Conservation (phyloP, 2,888 invertebrate species). For the Himalopsyche tibetana region DNA sequence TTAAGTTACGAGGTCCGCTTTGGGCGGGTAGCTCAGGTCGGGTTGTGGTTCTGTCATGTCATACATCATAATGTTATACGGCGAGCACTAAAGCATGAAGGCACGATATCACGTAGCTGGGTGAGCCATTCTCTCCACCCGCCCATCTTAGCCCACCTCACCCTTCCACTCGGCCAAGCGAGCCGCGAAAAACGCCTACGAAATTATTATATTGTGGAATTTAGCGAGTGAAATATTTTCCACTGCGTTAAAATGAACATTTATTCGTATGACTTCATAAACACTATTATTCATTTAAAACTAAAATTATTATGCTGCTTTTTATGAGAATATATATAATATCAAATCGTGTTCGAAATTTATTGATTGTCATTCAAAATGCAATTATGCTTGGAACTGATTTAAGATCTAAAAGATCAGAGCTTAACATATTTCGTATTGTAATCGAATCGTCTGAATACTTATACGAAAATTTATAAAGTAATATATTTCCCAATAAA, state of each 20-base stretch:
- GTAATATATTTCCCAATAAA: too few relatives aligned
- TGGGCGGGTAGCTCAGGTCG: conserved; percentile 52
- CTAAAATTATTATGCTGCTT: too few relatives aligned
- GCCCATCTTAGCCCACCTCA: conserved; percentile 46
- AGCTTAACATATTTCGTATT: too few relatives aligned
- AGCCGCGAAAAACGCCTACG: neutral
- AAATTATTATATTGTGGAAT: conserved; percentile 4
- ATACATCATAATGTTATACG: conserved; percentile 65
- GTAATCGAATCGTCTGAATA: too few relatives aligned
- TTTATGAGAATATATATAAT: too few relatives aligned
- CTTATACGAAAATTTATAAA: too few relatives aligned
- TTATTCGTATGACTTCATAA: neutral
- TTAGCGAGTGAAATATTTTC: neutral
- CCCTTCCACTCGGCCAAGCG: conserved; percentile 35
- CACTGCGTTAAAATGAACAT: neutral
- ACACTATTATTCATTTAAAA: neutral
- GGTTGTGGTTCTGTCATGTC: conserved; percentile 57
- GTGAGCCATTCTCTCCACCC: conserved; percentile 52
- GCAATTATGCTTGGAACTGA: too few relatives aligned
- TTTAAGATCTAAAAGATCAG: too few relatives aligned
- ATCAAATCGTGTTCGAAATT: too few relatives aligned
- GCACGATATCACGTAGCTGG: conserved; percentile 65
- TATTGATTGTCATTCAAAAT: too few relatives aligned
- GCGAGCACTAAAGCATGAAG: conserved; percentile 66
- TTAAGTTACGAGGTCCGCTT: conserved; percentile 48